Percentiles rank a stretch among this genome's conserved stretches.
Evolutionary conservation across 1,140 invertebrate species (phyloP).

Genomic region (Leptinotarsa undecemlineata): DNA sequence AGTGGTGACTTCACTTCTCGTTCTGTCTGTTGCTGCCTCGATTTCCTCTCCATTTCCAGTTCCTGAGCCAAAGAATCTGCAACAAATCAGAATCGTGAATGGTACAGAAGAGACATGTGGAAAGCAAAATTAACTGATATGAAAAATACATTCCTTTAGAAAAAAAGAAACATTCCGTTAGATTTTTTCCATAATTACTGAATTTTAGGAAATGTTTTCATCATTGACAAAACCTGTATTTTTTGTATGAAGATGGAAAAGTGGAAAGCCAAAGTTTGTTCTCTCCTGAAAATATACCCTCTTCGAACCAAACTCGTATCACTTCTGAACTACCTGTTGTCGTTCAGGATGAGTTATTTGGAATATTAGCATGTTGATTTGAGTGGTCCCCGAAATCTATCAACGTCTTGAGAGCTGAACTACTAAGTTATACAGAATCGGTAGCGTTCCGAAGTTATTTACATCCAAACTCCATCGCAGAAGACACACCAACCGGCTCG

Average conservation of each 20-base stretch:
- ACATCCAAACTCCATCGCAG: conserved; percentile 3
- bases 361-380: too few relatives aligned
- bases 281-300: too few relatives aligned
- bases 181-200: too few relatives aligned
- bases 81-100: conserved; percentile 49
- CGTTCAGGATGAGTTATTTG: too few relatives aligned
- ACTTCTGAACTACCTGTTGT: too few relatives aligned
- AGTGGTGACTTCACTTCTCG: conserved; percentile 82
- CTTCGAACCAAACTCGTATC: neutral
- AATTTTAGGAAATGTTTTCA: neutral
- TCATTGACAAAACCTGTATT: neutral
- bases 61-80: conserved; percentile 83
- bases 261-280: too few relatives aligned
- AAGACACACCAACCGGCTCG: conserved; percentile 16
- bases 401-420: too few relatives aligned
- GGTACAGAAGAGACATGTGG: neutral
- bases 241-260: too few relatives aligned
- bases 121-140: neutral
- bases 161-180: too few relatives aligned
- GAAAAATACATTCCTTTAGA: too few relatives aligned
- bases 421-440: neutral
- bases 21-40: conserved; percentile 75
- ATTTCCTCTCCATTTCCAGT: conserved; percentile 82
- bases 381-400: too few relatives aligned
- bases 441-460: neutral